Conservation (phyloP, 2,797 vertebrate genomes). For the Rhinatrema bivittatum region DNA sequence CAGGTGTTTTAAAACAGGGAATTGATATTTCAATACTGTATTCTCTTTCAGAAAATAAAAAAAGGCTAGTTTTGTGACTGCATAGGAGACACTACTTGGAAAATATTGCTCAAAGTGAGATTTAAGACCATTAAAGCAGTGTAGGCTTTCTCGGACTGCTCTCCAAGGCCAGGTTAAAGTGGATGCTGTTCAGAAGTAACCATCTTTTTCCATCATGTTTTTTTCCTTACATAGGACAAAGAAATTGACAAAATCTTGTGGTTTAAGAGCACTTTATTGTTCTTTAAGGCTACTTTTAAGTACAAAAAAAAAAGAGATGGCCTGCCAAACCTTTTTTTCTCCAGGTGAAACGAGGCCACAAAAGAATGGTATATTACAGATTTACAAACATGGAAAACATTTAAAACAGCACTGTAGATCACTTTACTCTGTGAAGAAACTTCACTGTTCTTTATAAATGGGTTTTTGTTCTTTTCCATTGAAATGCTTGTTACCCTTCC, state of each 20-base stretch:
- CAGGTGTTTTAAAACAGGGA: too few relatives aligned
- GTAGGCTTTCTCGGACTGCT: too few relatives aligned
- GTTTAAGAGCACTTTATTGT: conserved; percentile 99
- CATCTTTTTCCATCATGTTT: too few relatives aligned
- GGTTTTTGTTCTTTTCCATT: conserved; percentile 16
- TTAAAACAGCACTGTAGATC: conserved; percentile 39
- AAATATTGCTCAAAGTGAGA: too few relatives aligned
- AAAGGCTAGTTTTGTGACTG: too few relatives aligned
- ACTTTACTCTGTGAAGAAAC: conserved; percentile 41
- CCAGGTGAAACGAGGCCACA: conserved; percentile 89
- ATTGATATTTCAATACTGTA: too few relatives aligned
- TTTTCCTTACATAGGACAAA: neutral
- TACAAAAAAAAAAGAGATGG: conserved; percentile 97
- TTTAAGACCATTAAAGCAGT: too few relatives aligned
- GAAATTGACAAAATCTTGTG: conserved; percentile 28
- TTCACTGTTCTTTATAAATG: conserved; percentile 23
- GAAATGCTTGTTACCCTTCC: conserved; percentile 23
- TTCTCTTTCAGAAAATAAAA: too few relatives aligned
- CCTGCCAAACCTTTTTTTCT: conserved; percentile 90
- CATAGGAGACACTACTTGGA: too few relatives aligned
- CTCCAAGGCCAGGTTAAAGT: too few relatives aligned
- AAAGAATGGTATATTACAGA: conserved; percentile 81
- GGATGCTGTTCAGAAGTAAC: too few relatives aligned
- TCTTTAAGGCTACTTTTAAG: conserved; percentile 98
- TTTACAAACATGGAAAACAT: conserved; percentile 64